phyloP scores from a whole-genome alignment of 2,888 invertebrate species.

The Thymelicus sylvestris region DNA sequence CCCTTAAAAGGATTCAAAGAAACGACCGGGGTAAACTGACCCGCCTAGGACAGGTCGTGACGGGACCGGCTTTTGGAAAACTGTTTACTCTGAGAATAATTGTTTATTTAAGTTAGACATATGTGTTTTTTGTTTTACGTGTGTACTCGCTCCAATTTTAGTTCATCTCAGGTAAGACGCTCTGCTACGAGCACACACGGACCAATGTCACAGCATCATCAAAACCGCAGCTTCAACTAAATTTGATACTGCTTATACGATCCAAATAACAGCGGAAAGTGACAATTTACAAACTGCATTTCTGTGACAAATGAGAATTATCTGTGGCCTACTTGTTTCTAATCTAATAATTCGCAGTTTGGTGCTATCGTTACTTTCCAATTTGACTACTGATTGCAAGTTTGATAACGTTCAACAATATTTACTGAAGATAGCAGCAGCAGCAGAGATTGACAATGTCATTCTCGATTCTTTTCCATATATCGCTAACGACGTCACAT shows the following conservation, averaged over 20 bases:
- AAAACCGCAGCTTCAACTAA: too few relatives aligned
- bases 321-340: too few relatives aligned
- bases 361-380: too few relatives aligned
- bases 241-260: too few relatives aligned
- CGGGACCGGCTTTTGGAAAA: slow-evolving; percentile 46
- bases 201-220: too few relatives aligned
- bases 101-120: not conserved
- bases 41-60: slow-evolving; percentile 60
- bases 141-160: not conserved
- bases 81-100: slow-evolving; percentile 4
- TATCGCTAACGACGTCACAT: not conserved
- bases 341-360: too few relatives aligned
- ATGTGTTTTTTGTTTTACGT: too few relatives aligned
- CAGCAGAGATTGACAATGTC: not conserved
- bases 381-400: not conserved
- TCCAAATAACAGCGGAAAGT: too few relatives aligned
- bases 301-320: too few relatives aligned
- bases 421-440: not conserved
- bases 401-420: not conserved
- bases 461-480: not conserved
- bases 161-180: not conserved
- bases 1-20: slow-evolving; percentile 50
- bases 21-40: slow-evolving; percentile 42
- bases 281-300: too few relatives aligned
- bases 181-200: not conserved